These are phyloP conservation scores for Conops quadrifasciatus DNA, from an alignment of 2,888 invertebrate species.

Conservation along the genomic window DNA sequence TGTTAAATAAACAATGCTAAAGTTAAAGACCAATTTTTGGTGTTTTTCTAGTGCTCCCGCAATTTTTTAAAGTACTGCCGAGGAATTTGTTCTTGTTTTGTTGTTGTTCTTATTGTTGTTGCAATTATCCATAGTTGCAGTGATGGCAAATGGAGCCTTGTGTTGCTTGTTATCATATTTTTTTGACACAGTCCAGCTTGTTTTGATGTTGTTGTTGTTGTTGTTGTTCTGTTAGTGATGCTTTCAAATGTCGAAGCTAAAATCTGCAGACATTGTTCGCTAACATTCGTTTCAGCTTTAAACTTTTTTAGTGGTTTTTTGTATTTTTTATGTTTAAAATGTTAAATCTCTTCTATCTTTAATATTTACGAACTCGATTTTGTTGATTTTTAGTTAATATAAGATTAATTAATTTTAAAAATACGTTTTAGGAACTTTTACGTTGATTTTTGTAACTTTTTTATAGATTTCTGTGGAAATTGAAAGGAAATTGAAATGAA, in stretches of 20 bases:
- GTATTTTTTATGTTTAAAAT: neutral
- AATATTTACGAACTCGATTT: too few species aligned
- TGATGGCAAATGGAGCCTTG: too few species aligned
- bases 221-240: neutral
- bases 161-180: neutral
- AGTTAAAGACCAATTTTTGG: too few species aligned
- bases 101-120: too few species aligned
- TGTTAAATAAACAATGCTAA: too few species aligned
- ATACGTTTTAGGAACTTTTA: constrained; percentile 29
- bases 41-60: too few species aligned
- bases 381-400: too few species aligned
- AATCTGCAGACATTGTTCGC: neutral
- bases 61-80: too few species aligned
- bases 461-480: neutral
- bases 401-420: constrained; percentile 15
- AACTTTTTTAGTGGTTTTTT: neutral
- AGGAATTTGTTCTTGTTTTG: too few species aligned
- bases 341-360: neutral
- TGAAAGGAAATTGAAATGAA: too few species aligned
- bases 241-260: neutral
- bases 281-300: neutral
- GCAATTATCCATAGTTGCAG: too few species aligned
- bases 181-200: neutral
- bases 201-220: neutral
- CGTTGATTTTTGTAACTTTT: constrained; percentile 24